Percentiles rank a stretch among this genome's conserved stretches.
Evolutionary conservation across 1,140 invertebrate species (phyloP).

Genomic region (Ganaspis sp.): DNA sequence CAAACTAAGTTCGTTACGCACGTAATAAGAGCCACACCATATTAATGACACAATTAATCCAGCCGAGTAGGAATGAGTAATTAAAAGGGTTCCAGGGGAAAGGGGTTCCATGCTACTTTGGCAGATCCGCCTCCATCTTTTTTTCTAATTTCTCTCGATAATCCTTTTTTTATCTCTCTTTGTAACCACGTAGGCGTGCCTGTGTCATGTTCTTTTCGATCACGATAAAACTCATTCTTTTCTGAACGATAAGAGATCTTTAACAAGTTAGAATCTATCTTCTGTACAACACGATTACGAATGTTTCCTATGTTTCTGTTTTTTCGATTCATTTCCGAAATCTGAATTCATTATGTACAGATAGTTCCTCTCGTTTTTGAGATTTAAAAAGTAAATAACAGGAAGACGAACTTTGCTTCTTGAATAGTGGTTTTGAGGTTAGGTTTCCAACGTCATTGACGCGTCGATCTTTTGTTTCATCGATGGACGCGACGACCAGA

Average conservation of each 20-base stretch:
- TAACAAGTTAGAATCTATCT: neutral
- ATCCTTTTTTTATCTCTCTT: neutral
- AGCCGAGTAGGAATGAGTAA: neutral
- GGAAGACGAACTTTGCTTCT: no score
- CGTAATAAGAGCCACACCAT: neutral
- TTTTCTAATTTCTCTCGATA: no score
- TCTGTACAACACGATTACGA: neutral
- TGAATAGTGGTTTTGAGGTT: no score
- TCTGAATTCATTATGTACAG: no score
- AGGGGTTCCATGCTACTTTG: neutral
- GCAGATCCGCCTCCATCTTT: neutral
- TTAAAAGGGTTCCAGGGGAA: neutral
- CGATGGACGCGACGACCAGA: no score
- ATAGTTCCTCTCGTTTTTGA: no score
- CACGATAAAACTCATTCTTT: no score
- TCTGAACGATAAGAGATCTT: neutral
- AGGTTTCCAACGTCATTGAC: no score
- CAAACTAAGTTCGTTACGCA: slow-evolving; percentile 23
- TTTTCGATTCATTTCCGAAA: no score
- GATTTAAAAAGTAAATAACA: no score
- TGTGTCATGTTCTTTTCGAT: neutral
- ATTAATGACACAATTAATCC: slow-evolving; percentile 13
- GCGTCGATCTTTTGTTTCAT: no score
- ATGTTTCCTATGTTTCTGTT: no score
- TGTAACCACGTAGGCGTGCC: neutral